Conservation (phyloP, 2,113 vertebrate genomes). For the Eulacestoma nigropectus region DNA sequence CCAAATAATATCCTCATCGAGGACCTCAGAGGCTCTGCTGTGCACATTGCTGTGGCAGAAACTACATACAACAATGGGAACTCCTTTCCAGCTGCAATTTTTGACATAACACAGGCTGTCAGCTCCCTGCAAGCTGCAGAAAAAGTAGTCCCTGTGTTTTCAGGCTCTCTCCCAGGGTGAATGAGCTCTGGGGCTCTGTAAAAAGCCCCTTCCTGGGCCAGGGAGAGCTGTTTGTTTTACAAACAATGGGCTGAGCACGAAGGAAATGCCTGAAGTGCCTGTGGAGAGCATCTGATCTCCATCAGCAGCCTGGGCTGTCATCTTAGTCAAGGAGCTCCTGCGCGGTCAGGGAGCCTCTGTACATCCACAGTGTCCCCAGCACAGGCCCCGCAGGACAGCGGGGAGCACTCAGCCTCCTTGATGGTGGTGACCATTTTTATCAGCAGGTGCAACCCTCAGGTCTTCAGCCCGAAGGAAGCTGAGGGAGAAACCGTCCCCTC, state of each 20-base stretch:
- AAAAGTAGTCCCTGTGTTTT: neutral
- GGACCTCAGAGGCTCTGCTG: neutral
- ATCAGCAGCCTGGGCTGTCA: neutral
- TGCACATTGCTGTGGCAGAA: neutral
- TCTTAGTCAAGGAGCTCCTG: neutral
- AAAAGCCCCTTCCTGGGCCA: neutral
- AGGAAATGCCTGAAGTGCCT: constrained; percentile 29
- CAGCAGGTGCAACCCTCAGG: neutral
- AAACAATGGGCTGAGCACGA: neutral
- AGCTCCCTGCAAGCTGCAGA: neutral
- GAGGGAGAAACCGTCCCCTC: neutral
- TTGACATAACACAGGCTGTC: neutral
- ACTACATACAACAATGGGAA: neutral
- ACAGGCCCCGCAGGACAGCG: rapidly evolving
- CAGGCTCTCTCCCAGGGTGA: neutral
- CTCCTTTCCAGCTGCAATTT: neutral
- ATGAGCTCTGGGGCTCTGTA: neutral
- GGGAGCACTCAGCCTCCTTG: neutral
- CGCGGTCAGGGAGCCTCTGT: neutral
- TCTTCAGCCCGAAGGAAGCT: neutral
- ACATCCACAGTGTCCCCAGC: rapidly evolving
- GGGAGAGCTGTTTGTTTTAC: neutral
- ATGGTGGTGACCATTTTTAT: neutral
- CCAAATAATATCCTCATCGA: neutral
- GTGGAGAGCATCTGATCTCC: neutral